Conservation (phyloP, 2,888 invertebrate species). For the Adelphocoris suturalis region DNA sequence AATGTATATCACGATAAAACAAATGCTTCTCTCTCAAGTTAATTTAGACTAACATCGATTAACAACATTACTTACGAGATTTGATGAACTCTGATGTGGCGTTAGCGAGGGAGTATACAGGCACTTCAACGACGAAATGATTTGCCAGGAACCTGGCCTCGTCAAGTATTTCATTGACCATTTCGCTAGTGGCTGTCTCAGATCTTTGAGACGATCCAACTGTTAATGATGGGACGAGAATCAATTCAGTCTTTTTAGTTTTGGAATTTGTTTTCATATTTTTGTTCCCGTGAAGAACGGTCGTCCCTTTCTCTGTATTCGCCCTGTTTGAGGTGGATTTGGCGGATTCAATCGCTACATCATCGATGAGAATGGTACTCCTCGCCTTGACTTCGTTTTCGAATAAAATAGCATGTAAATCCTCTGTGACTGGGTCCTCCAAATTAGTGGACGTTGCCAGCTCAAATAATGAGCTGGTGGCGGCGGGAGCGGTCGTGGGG, state of each 20-base stretch:
- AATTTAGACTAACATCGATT: no score
- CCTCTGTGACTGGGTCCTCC: constrained; percentile 38
- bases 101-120: constrained; percentile 70
- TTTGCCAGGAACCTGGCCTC: constrained; percentile 68
- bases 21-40: no score
- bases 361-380: constrained; percentile 9
- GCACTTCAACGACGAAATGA: constrained; percentile 69
- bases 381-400: constrained; percentile 46
- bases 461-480: neutral
- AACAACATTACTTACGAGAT: constrained; percentile 65
- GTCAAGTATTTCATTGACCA: constrained; percentile 45
- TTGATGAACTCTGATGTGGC: constrained; percentile 71
- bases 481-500: constrained; percentile 52
- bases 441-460: constrained; percentile 6
- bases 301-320: neutral
- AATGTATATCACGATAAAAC: no score
- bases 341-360: neutral
- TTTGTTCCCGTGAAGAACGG: neutral
- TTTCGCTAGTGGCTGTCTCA: constrained; percentile 1
- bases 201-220: constrained; percentile 7
- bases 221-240: constrained; percentile 9
- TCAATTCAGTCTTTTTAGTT: constrained; percentile 61
- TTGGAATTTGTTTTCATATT: neutral
- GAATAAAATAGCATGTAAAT: neutral
- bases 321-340: neutral